Base-by-base conservation (phyloP, 2,888 invertebrate species). In the Nemotelus pantherinus region DNA sequence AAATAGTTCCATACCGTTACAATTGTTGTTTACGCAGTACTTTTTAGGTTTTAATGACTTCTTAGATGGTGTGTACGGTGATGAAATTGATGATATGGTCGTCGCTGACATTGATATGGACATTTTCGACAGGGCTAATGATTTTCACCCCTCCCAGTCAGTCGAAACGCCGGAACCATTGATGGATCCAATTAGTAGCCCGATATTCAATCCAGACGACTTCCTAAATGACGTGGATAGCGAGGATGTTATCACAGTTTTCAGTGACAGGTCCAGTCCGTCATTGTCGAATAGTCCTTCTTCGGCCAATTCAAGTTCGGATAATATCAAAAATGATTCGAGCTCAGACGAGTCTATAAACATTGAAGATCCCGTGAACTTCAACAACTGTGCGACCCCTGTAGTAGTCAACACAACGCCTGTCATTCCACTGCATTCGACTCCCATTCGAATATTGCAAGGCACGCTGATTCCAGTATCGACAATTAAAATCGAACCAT, bases 221-320 rank as follows among this genome's bases (percentile, higher is more conserved):
- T 84, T 86, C 77, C 82, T 86, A 5, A 85, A 83, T 78, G 84
- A 83, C 76, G 82, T 83, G 9, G 82, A 83, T 10, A 50, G 45
- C 6, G 77, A 77, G 2, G 80, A 80, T 65, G 78, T 79, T 0
- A 48, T 74, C 39, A 82, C 80, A 68, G 81, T 77, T 39, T 81
- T 74, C 55, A 80, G 67, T 39, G 71, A 82, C 64, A 83, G 86
- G 0, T 82, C 82, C 58, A 86, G 85, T 2, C 86, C 86, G 0
- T 86, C 86, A 1, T 85, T 86, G 0, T 85, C 85, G 3, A 84
- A 82, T 7, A 86, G 86, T 70, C 74, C 76, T 2, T 67, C 77
- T 10, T 75, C 79, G 6, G 76, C 77, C 4, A 65, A 45, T 25
- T 67, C 67, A 7, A 5, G n/a, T 5, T 25, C 71, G 7, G 58